Evolutionary conservation across 1,140 invertebrate genomes (phyloP).

Genomic region (Dendroctonus ponderosae): DNA sequence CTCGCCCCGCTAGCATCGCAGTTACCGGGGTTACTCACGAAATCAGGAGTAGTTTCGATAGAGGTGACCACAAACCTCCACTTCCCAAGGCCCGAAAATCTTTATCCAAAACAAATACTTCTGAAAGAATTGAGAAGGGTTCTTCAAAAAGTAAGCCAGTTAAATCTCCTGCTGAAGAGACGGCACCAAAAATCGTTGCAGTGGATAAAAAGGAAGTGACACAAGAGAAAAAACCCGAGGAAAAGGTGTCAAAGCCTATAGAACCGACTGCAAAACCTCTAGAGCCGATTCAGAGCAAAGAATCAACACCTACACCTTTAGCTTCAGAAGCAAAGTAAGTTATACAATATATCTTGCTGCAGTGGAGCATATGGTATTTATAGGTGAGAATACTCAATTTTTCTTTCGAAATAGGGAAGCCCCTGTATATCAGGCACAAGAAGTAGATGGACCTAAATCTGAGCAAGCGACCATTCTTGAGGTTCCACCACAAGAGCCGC

Average conservation of each 20-base stretch:
- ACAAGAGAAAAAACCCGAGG: conserved; percentile 19
- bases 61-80: conserved; percentile 44
- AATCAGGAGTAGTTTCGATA: conserved; percentile 25
- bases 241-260: conserved; percentile 10
- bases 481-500: conserved; percentile 6
- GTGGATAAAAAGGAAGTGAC: conserved; percentile 22
- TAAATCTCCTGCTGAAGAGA: conserved; percentile 40
- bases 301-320: conserved; percentile 14
- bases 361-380: no score
- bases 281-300: conserved; percentile 24
- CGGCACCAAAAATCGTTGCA: conserved; percentile 22
- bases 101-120: conserved; percentile 41
- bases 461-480: conserved; percentile 1
- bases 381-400: background rate
- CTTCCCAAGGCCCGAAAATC: conserved; percentile 47
- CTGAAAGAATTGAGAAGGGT: conserved; percentile 41
- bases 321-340: conserved; percentile 18
- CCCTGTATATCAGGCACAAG: conserved; percentile 1
- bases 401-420: background rate
- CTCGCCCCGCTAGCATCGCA: conserved; percentile 80
- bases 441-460: background rate
- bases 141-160: conserved; percentile 40
- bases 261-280: no score
- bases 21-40: conserved; percentile 66
- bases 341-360: no score